Conservation (phyloP, 2,888 invertebrate species). For the Sipha maydis region DNA sequence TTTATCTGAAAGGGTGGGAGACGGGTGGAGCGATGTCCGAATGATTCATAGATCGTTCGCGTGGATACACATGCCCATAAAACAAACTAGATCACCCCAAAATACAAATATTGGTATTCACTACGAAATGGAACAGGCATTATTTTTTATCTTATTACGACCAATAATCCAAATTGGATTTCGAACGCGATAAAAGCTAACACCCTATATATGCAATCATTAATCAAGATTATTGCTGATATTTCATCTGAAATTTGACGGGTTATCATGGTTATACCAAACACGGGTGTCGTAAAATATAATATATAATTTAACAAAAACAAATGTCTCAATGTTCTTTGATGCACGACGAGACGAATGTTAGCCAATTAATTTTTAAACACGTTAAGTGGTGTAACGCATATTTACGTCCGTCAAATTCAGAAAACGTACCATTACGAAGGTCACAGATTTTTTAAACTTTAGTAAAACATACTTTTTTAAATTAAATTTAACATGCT, state of each 20-base stretch:
- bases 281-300: neutral
- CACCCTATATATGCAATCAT: neutral
- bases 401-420: too few species aligned
- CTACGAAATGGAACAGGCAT: neutral
- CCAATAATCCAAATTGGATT: neutral
- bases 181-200: neutral
- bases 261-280: neutral
- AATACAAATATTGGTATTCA: conserved; percentile 26
- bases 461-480: too few species aligned
- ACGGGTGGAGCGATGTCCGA: neutral
- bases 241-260: conserved; percentile 56
- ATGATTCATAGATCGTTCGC: conserved; percentile 21
- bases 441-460: too few species aligned
- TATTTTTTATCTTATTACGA: conserved; percentile 13
- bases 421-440: too few species aligned
- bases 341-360: neutral
- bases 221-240: conserved; percentile 57
- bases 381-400: neutral
- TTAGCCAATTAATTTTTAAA: neutral
- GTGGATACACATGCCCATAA: neutral
- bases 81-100: neutral
- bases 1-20: neutral
- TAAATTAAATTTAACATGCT: too few species aligned
- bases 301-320: neutral
- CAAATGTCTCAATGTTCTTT: neutral